Evolutionary conservation across 1,140 invertebrate species (phyloP), one percentile per base, ranked within the genome.

Genomic region (Pogonomyrmex barbatus): DNA sequence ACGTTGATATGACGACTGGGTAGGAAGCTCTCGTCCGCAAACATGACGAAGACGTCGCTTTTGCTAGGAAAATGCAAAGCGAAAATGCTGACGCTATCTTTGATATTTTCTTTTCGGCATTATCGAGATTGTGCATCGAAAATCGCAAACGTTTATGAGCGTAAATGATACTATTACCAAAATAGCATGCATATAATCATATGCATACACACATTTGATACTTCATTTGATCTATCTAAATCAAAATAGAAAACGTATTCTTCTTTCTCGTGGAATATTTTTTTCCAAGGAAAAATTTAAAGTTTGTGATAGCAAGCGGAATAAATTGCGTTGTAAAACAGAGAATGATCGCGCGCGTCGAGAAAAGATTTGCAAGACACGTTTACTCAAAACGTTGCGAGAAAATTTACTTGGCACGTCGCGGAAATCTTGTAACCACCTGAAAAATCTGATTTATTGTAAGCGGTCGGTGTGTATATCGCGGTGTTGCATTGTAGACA

Each of bases 381-480:
- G 24, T 39, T 65, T 60, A 24, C 14, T 42, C 77, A n/a, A 70
- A 5, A 81, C n/a, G 47, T 33, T 17, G 24, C 14, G 17, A 30
- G 3, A 58, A 33, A 82, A 58, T 73, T 73, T 30, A 47, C 52
- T 82, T 47, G 58, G 42, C 42, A 5, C 76, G 30, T 30, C n/a
- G 24, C 36, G 14, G 17, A 71, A 60, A 82, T 81, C 67, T 73
- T 47, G 42, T 58, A 60, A 73, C 30, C 17, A 17, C 2, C 9
- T 58, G 52, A 82, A 39, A 82, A 60, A 82, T 73, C 52, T 82
- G 39, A 82, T 60, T 82, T 73, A 60, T 73, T 36, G 79, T 47
- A 58, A 73, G 24, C 39, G 42, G 39, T 14, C 52, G 78, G 36
- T 70, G 2, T 33, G 4, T 68, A 30, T 81, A 65, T 52, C n/a